Conservation (phyloP, 2,797 vertebrate species). For the Xenentodon cancila region DNA sequence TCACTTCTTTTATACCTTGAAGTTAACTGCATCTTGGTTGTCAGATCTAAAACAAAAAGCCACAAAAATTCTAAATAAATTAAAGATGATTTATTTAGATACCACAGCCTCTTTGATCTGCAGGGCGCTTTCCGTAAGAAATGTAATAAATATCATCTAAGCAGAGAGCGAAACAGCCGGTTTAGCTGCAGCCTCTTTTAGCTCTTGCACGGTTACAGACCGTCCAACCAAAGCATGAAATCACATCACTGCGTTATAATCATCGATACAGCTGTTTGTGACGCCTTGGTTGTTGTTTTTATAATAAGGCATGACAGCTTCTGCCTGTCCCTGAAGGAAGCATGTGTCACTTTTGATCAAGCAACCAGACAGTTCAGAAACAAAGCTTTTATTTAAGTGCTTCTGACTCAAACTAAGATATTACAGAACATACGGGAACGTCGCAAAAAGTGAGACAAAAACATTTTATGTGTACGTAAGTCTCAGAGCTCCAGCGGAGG, state of each 20-base stretch:
- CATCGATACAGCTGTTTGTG: constrained; percentile 21
- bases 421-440: constrained; percentile 26
- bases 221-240: constrained; percentile 36
- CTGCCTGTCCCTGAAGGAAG: constrained; percentile 28
- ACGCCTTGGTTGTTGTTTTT: too few species aligned
- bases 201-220: constrained; percentile 5
- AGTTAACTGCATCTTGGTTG: background rate
- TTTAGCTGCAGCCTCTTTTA: constrained; percentile 24
- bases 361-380: constrained; percentile 13
- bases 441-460: constrained; percentile 12
- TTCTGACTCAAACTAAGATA: constrained; percentile 21
- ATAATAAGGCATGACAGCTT: constrained; percentile 10
- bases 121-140: constrained; percentile 5
- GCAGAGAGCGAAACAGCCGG: background rate
- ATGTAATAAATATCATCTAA: background rate
- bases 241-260: constrained; percentile 33
- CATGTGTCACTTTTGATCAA: constrained; percentile 36
- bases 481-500: too few species aligned
- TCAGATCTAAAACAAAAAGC: too few species aligned
- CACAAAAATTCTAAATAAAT: too few species aligned
- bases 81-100: background rate
- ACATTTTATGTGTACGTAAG: background rate
- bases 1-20: constrained; percentile 9
- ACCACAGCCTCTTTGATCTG: background rate
- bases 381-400: constrained; percentile 20